Percentiles rank a stretch among this genome's conserved stretches.
phyloP scores from a whole-genome alignment of 2,888 invertebrate genomes.

The Leucophora obtusa region DNA sequence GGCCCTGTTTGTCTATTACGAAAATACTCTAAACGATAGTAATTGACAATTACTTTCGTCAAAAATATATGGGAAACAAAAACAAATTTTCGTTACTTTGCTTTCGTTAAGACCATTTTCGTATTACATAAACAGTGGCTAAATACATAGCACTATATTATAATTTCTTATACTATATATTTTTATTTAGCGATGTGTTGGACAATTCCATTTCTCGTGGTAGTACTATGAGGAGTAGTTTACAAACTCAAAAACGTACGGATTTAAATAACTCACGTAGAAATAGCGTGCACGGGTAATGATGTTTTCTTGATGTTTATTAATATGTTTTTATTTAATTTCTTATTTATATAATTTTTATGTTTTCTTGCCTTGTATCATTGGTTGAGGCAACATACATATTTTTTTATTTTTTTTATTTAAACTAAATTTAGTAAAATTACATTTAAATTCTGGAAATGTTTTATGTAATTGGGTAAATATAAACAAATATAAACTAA shows the following conservation, averaged over 20 bases:
- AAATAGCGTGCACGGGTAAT: slow-evolving; percentile 83
- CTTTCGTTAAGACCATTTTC: no score
- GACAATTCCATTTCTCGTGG: slow-evolving; percentile 82
- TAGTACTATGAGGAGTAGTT: slow-evolving; percentile 81
- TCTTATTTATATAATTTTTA: slow-evolving; percentile 16
- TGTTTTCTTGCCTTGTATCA: background rate
- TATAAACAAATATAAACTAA: background rate
- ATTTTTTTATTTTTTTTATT: slow-evolving; percentile 25
- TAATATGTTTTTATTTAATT: slow-evolving; percentile 40
- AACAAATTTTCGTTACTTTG: no score
- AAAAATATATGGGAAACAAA: no score
- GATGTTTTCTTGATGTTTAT: slow-evolving; percentile 55
- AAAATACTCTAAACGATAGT: no score
- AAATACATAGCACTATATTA: no score
- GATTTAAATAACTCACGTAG: slow-evolving; percentile 80
- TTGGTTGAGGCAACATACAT: slow-evolving; percentile 18
- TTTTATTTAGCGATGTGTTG: slow-evolving; percentile 78
- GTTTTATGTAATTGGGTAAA: slow-evolving; percentile 54
- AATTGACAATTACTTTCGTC: no score
- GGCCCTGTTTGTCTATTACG: no score
- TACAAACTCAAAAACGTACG: slow-evolving; percentile 79
- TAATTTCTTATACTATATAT: no score
- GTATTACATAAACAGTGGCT: no score
- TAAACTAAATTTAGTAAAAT: slow-evolving; percentile 45
- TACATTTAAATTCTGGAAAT: slow-evolving; percentile 58